These are phyloP conservation scores for Heliconius hortense DNA, from an alignment of 2,888 invertebrate genomes.

Conservation along the genomic window DNA sequence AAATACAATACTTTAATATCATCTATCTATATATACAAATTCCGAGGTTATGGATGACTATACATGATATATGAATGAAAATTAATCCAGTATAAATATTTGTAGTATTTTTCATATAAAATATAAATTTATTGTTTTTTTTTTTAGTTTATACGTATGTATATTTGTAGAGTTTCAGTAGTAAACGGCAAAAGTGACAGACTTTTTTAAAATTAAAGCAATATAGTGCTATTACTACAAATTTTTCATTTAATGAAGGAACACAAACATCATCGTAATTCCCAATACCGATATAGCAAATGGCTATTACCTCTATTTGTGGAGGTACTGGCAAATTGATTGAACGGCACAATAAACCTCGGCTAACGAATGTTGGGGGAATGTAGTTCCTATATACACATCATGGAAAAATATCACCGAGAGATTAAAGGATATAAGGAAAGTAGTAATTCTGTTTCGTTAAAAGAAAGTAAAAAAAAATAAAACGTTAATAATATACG, in stretches of 20 bases:
- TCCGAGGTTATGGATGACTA: not conserved
- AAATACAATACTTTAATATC: constrained; percentile 9
- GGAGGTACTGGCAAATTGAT: constrained; percentile 33
- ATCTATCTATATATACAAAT: not conserved
- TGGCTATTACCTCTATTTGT: constrained; percentile 37
- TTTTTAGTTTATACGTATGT: no score
- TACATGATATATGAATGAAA: not conserved
- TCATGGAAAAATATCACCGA: not conserved
- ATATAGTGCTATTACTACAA: not conserved
- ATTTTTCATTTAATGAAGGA: constrained; percentile 16
- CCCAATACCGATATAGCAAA: constrained; percentile 33
- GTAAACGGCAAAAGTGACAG: not conserved
- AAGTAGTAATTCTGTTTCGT: not conserved
- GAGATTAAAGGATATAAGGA: not conserved
- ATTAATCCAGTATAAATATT: not conserved
- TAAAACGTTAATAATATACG: no score
- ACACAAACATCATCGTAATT: constrained; percentile 36
- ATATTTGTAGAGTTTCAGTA: no score
- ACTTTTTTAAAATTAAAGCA: not conserved
- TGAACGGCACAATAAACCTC: constrained; percentile 31
- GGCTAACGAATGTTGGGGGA: constrained; percentile 28
- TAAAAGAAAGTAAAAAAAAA: not conserved
- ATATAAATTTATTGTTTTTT: no score
- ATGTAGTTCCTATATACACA: constrained; percentile 10
- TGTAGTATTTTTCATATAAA: not conserved